Evolutionary conservation across 1,140 invertebrate species (phyloP), one percentile per base, ranked within the genome.

Genomic region (Penaeus indicus): DNA sequence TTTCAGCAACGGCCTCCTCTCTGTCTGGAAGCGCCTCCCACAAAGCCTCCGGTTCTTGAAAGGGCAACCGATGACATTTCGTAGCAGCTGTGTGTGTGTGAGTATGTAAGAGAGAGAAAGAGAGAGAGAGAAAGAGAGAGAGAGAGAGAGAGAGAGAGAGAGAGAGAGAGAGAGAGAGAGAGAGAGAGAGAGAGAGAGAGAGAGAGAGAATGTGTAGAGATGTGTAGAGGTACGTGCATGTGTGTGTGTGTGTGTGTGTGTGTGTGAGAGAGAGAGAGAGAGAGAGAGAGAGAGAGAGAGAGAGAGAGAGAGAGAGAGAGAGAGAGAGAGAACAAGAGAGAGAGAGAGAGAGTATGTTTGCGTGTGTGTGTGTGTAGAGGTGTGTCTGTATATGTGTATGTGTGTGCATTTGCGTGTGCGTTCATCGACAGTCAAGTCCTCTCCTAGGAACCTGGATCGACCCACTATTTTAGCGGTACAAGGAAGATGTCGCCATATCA

Each of bases 171-270:
- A 18, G 63, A 18, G 63, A 18, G 63, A 18, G 63, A 18, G 63
- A 18, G 63, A 18, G 63, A 18, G 63, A 18, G 63, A 18, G 63
- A 18, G 63, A 18, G 63, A 18, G 63, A 18, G 63, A 18, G 63
- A 18, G 63, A 18, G 63, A 18, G 63, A 18, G 63, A 64, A n/a
- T 64, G 63, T 64, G 63, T 64, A n/a, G 16, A n/a, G 16, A n/a
- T 64, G 63, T 64, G 63, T 64, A n/a, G n/a, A n/a, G 16, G 63
- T 64, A n/a, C 63, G 63, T 64, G 63, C n/a, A n/a, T 64, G 63
- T 64, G 63, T 64, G 63, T 64, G 63, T 64, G 63, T 64, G 63
- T 64, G 63, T 64, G 63, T 64, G 63, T 64, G 63, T 64, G 63
- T 64, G 63, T 64, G 63, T 64, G 63, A 18, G 63, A 18, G 63